Evolutionary conservation across 2,113 vertebrate genomes (phyloP), one percentile per base, ranked within the genome.

Genomic region (Apodemus sylvaticus): DNA sequence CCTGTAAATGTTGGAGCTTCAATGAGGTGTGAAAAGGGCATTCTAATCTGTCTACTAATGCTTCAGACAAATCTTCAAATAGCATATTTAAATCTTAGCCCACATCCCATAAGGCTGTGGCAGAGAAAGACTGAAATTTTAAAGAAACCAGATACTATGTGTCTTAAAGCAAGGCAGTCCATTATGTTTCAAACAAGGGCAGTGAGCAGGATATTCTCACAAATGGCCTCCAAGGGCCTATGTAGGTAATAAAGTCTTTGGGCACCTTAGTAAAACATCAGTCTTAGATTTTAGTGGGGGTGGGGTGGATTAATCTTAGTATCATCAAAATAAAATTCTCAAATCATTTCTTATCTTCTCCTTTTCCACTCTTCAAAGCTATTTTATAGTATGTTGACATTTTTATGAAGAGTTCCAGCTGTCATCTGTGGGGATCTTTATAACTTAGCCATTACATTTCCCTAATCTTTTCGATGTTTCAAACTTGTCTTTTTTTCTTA

Each of bases 31-130:
- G 96, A 97, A 97, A 98, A 94, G 97, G 93, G 89, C 92, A 98
- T 98, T 98, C 98, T 95, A 95, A 96, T 98, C 96, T 98, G 70
- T 98, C 79, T 94, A 96, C 97, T 98, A 96, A 97, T 98, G 97
- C 97, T 98, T 98, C 66, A 48, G 92, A 98, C 97, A 97, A 82
- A 97, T 97, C 85, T 94, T 98, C 95, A 98, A 98, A 98, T 92
- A 74, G 97, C 93, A 98, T 95, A 68, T 97, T 98, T 97, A 97
- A 98, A 97, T 83, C 97, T 93, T 94, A 85, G 12, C 36, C 11
- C 73, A 64, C 97, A 92, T 93, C 31, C 62, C 0, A 60, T 87
- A 85, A 90, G 64, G 94, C 94, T 97, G 95, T 97, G 97, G 97
- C 97, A 98, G 98, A 78, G 81, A 87, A 97, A 1, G 83, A 60